Evolutionary conservation across 2,113 vertebrate species (phyloP), one percentile per base, ranked within the genome.

Genomic region (Nerophis lumbriciformis): DNA sequence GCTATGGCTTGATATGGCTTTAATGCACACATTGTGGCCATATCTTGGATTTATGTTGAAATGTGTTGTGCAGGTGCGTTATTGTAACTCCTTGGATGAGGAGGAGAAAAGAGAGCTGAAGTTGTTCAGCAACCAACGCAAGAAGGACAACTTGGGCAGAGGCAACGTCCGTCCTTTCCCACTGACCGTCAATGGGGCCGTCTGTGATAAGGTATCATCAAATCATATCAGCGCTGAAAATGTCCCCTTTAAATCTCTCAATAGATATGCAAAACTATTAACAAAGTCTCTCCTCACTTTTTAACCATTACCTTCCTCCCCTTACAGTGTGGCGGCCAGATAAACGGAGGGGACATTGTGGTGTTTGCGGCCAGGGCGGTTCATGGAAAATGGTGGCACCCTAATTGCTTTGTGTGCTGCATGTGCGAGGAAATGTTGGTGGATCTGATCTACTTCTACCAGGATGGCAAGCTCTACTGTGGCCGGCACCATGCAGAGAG

Each of bases 381-480:
- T 9, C 95, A 96, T 0, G 94, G 94, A 0, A 85, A 95, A 48
- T 96, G 94, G 84, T 99, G 97, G 97, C 97, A 99, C 74, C 96
- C 97, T 1, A 92, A 94, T 0, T 99, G 97, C 87, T 99, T 98
- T 66, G 94, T 98, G 55, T 99, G 97, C 87, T 87, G 90, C 0
- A 87, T 94, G 73, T 99, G 97, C 81, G 94, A 92, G 0, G 96
- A 99, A 81, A 90, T 99, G 53, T 84, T 98, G 83, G 97, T 99
- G 0, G 96, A 99, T 79, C 85, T 99, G 65, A 99, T 99, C 90
- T 99, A 99, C 88, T 98, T 99, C 85, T 92, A 95, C 83, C 94
- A 97, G 72, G 96, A 98, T 1, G 95, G 95, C 64, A 98, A 98
- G 89, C 92, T 98, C 82, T 96, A 92, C 86, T 99, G 97, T 5